phyloP scores from a whole-genome alignment of 2,888 invertebrate genomes.

The Pristionchus entomophagus region DNA sequence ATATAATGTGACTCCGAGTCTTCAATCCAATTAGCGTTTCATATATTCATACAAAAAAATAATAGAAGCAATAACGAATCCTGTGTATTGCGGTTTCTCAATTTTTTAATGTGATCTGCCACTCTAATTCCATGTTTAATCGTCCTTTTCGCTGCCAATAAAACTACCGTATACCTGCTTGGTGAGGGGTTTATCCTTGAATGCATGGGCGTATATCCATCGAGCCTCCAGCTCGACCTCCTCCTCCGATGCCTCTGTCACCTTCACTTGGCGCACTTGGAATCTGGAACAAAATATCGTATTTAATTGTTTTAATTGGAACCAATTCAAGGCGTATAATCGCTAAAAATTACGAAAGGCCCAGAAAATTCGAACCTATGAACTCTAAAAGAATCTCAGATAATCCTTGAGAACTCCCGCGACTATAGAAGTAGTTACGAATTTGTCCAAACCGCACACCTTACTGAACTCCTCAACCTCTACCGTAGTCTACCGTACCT shows the following conservation, averaged over 20 bases:
- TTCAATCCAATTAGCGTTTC: background rate
- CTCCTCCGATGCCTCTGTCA: constrained; percentile 77
- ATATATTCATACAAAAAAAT: background rate
- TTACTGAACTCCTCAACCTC: no score
- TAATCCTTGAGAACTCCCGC: no score
- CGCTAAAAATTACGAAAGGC: background rate
- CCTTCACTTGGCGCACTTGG: constrained; percentile 67
- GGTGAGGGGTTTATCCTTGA: constrained; percentile 77
- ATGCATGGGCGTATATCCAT: constrained; percentile 97
- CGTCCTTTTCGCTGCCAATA: background rate
- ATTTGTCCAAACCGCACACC: background rate
- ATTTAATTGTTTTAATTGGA: no score
- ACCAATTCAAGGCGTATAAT: no score
- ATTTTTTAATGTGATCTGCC: no score
- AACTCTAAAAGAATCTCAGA: no score
- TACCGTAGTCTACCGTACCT: constrained; percentile 71
- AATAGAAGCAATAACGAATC: background rate
- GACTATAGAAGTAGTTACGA: no score
- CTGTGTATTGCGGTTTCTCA: background rate
- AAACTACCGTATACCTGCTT: constrained; percentile 39
- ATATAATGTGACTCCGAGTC: no score
- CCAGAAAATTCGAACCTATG: background rate
- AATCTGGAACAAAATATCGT: constrained; percentile 50
- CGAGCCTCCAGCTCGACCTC: constrained; percentile 95
- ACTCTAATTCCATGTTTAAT: no score